Base-by-base conservation (phyloP, 1,140 invertebrate species). In the Cydia amplana region DNA sequence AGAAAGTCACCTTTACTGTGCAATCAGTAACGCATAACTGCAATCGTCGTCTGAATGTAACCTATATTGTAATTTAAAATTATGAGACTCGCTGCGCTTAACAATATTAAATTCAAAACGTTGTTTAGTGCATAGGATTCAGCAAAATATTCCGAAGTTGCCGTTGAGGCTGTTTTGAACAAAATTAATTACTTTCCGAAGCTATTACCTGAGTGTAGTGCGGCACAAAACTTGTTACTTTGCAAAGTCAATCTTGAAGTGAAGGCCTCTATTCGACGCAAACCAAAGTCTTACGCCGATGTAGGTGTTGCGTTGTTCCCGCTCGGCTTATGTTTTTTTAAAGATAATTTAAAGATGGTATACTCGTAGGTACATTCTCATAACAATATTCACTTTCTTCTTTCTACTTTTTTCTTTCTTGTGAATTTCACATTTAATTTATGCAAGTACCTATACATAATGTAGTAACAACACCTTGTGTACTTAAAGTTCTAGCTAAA, bases 161-260 rank as follows among this genome's bases (percentile, higher is more conserved):
- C 55, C n/a, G 3, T 60, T 60, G 55, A 3, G 55, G 55, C 55
- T 20, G 55, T 60, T 60, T 60, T 60, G 20, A 60, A 60, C 55
- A 60, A 60, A 60, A 60, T 60, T 60, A 60, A 60, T 60, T 60
- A 60, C 55, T 60, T 60, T n/a, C 55, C 16, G n/a, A 60, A 60
- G 55, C 55, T 23, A 60, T 60, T 60, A 60, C 55, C 55, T 60
- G 55, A 23, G 55, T 23, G 55, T 60, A 23, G 55, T 60, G 55
- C 18, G 18, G 55, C n/a, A 51, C 49, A 60, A 60, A 60, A 60
- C 55, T 60, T 60, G 51, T 18, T 60, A 60, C 51, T 60, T 60
- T 60, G 55, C 20, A 10, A 60, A 60, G 20, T 60, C 55, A 60
- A 60, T 60, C 55, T 60, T 60, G 18, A 12, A 23, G n/a, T 60